phyloP scores from a whole-genome alignment of 2,113 vertebrate species.

The Condylura cristata region DNA sequence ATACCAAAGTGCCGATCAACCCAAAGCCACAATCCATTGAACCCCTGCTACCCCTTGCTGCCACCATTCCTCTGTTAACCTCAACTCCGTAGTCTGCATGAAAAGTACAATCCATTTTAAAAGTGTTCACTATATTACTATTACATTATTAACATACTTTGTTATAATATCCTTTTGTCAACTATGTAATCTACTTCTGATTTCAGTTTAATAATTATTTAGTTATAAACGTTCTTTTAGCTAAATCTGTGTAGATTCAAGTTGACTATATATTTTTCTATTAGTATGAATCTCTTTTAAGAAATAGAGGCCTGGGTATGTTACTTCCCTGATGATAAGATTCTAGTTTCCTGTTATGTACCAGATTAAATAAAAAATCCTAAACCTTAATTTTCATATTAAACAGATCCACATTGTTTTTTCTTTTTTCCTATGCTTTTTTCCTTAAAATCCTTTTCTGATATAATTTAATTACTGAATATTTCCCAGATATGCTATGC shows the following conservation, averaged over 20 bases:
- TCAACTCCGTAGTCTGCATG: too few species aligned
- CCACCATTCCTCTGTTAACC: too few species aligned
- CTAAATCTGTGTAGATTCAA: not conserved
- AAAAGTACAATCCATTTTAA: not conserved
- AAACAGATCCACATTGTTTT: not conserved
- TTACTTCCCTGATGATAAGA: not conserved
- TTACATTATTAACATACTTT: not conserved
- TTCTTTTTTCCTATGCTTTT: not conserved
- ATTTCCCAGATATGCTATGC: not conserved
- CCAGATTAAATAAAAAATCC: not conserved
- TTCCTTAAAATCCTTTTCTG: not conserved
- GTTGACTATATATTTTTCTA: not conserved
- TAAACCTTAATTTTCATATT: not conserved
- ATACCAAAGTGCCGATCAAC: too few species aligned
- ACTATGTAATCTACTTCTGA: not conserved
- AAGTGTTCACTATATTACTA: not conserved
- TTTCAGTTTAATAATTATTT: not conserved
- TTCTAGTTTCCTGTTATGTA: not conserved
- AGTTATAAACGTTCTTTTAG: not conserved
- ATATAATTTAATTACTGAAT: not conserved
- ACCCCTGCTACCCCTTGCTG: too few species aligned
- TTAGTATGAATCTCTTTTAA: not conserved
- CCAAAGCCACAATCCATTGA: too few species aligned
- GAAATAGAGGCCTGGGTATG: not conserved
- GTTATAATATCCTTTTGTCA: not conserved